Evolutionary conservation across 2,113 vertebrate species (phyloP).

Genomic region (Leptodactylus fuscus): DNA sequence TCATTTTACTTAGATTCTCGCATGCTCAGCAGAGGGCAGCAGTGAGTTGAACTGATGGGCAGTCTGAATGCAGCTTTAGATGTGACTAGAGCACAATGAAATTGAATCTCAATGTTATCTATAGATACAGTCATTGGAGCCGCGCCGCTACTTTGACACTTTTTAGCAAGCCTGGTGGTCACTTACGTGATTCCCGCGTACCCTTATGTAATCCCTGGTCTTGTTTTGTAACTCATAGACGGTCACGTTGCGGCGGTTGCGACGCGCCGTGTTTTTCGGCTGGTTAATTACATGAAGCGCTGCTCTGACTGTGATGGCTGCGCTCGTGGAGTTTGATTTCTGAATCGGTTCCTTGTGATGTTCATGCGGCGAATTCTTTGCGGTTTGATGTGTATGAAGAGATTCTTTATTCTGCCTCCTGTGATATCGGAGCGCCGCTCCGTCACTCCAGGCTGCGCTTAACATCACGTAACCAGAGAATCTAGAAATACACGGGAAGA

Average conservation of each 20-base stretch:
- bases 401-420: background rate
- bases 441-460: background rate
- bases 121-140: too few species aligned
- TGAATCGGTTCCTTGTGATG: background rate
- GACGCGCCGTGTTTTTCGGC: too few species aligned
- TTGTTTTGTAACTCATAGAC: background rate
- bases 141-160: too few species aligned
- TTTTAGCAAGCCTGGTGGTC: background rate
- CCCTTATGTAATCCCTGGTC: background rate
- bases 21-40: background rate
- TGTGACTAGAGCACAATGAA: background rate
- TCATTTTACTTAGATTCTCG: background rate
- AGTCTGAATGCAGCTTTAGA: background rate
- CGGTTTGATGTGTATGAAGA: background rate
- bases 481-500: background rate
- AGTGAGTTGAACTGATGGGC: background rate
- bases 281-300: background rate
- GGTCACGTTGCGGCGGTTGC: background rate
- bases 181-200: background rate
- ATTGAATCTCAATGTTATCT: too few species aligned
- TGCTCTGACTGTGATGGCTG: too few species aligned
- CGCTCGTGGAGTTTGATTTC: too few species aligned
- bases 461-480: background rate
- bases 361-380: background rate
- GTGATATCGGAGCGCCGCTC: too few species aligned